These are phyloP conservation scores for Drosophila arizonae DNA, from an alignment of 1,140 invertebrate species.

Conservation along the genomic window DNA sequence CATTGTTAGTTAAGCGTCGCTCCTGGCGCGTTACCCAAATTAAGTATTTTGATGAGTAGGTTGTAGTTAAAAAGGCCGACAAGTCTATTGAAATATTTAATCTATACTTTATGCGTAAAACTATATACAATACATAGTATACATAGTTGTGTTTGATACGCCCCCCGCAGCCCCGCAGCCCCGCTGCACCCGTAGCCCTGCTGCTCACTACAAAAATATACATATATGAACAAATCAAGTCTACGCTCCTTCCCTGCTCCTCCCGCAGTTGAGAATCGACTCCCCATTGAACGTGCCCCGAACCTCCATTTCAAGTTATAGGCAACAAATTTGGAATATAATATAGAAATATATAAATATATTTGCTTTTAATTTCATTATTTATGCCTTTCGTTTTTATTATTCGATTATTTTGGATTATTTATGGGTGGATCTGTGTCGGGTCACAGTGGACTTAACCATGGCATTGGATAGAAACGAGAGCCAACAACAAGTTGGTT, in stretches of 20 bases:
- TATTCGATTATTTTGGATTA: conserved; percentile 59
- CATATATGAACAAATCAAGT: conserved; percentile 5
- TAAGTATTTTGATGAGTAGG: conserved; percentile 60
- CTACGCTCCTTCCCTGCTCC: conserved; percentile 39
- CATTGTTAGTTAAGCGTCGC: conserved; percentile 50
- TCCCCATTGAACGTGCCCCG: conserved; percentile 33
- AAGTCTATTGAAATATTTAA: conserved; percentile 39
- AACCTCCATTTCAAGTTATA: conserved; percentile 56
- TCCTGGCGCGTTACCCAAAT: conserved; percentile 30
- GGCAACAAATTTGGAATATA: conserved; percentile 57
- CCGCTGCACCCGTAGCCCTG: conserved; percentile 43
- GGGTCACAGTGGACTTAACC: conserved; percentile 28
- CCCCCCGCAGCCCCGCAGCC: conserved; percentile 49
- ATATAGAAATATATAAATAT: conserved; percentile 32
- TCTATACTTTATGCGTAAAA: conserved; percentile 41
- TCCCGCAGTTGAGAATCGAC: conserved; percentile 52
- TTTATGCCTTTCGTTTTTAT: conserved; percentile 62
- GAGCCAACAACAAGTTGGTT: conserved; percentile 64
- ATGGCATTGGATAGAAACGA: conserved; percentile 36
- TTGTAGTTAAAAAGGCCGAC: conserved; percentile 60
- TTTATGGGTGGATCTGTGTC: conserved; percentile 47
- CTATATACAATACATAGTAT: conserved; percentile 59
- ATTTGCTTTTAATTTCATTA: conserved; percentile 70
- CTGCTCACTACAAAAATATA: conserved; percentile 28
- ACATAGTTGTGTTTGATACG: conserved; percentile 71